A percentile compares a stretch with the other conserved stretches of the same genome.
phyloP scores from a whole-genome alignment of 2,113 vertebrate genomes.

The Globicephala melas region DNA sequence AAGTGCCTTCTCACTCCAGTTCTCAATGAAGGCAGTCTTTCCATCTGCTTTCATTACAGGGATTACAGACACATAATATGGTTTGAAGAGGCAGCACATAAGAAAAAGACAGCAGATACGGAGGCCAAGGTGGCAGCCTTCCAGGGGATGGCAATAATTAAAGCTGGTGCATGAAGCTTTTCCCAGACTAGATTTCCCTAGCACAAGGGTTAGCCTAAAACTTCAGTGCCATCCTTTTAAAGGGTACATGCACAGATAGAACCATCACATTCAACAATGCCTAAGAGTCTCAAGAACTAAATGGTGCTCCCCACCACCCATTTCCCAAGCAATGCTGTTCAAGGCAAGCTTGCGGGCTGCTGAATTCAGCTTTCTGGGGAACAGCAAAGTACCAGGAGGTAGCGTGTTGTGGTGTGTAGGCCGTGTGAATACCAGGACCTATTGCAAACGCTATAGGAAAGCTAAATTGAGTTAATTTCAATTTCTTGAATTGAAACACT shows the following conservation, averaged over 20 bases:
- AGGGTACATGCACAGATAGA: no score
- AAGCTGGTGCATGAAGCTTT: neutral
- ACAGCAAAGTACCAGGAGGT: neutral
- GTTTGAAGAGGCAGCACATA: neutral
- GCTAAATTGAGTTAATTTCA: constrained; percentile 66
- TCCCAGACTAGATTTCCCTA: neutral
- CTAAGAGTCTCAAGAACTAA: neutral
- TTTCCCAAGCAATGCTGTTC: neutral
- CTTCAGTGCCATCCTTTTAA: neutral
- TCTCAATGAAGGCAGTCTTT: neutral
- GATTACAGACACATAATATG: neutral
- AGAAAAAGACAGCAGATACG: neutral
- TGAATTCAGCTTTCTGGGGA: neutral
- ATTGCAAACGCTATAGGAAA: constrained; percentile 57
- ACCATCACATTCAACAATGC: neutral
- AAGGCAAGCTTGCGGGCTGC: neutral
- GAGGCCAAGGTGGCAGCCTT: neutral
- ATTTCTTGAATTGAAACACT: constrained; percentile 61
- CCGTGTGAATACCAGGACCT: constrained; percentile 1
- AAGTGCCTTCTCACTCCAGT: neutral
- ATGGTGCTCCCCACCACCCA: neutral
- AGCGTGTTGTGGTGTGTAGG: neutral
- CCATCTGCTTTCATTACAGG: neutral
- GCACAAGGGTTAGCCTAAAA: neutral
- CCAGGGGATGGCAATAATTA: neutral